phyloP scores from a whole-genome alignment of 2,888 invertebrate species.

The Tribolium freemani region DNA sequence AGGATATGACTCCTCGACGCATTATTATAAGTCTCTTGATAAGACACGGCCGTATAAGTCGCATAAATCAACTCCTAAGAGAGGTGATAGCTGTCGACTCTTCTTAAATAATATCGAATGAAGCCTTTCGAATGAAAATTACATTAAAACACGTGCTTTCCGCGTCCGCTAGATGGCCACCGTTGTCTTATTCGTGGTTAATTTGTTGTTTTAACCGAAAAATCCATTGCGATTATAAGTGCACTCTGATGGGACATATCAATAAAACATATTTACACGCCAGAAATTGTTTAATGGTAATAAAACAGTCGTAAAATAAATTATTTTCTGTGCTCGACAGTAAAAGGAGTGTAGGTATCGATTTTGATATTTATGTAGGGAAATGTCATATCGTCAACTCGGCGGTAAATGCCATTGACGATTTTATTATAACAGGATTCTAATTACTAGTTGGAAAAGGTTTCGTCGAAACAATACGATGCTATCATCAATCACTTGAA shows the following conservation, averaged over 20 bases:
- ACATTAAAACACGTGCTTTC: neutral
- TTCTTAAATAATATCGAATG: constrained; percentile 26
- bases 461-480: constrained; percentile 21
- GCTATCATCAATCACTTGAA: constrained; percentile 1
- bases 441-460: constrained; percentile 36
- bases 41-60: constrained; percentile 32
- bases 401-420: constrained; percentile 44
- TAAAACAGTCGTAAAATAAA: constrained; percentile 55
- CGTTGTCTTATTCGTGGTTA: neutral
- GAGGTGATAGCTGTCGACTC: constrained; percentile 30
- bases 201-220: constrained; percentile 15
- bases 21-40: constrained; percentile 30
- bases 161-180: constrained; percentile 11
- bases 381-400: constrained; percentile 47
- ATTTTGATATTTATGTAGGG: constrained; percentile 50
- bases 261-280: constrained; percentile 53
- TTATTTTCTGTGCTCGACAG: constrained; percentile 50
- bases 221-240: constrained; percentile 35
- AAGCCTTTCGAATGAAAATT: constrained; percentile 22
- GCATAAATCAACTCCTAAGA: constrained; percentile 26
- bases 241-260: constrained; percentile 46
- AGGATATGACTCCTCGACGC: constrained; percentile 36
- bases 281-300: constrained; percentile 53
- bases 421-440: constrained; percentile 44
- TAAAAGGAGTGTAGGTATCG: constrained; percentile 49